Evolutionary conservation across 2,888 invertebrate genomes (phyloP).

Genomic region (Criorhina ranunculi): DNA sequence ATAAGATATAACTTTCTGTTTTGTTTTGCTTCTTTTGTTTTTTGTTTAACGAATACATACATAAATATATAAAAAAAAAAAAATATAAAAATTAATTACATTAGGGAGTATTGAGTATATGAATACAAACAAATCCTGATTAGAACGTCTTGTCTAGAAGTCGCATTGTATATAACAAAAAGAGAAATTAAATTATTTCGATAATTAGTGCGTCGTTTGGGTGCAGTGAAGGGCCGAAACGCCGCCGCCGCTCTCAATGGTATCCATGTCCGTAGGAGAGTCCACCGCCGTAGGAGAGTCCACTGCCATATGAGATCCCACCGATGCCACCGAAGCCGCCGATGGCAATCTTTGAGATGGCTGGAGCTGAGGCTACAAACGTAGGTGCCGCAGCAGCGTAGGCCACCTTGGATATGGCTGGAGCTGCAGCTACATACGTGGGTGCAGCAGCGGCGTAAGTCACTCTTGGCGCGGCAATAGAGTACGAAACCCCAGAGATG

Average conservation of each 20-base stretch:
- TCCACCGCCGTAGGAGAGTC: constrained; percentile 73
- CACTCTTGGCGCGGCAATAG: constrained; percentile 76
- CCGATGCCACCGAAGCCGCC: too few species aligned
- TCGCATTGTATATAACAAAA: constrained; percentile 37
- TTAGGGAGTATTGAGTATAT: constrained; percentile 49
- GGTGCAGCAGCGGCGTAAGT: constrained; percentile 79
- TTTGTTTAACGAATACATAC: constrained; percentile 66
- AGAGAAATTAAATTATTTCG: constrained; percentile 38
- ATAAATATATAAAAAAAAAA: constrained; percentile 65
- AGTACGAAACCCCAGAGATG: constrained; percentile 69
- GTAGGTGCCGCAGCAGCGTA: constrained; percentile 79
- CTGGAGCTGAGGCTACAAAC: constrained; percentile 54
- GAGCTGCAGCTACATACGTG: constrained; percentile 77
- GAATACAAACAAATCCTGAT: constrained; percentile 49
- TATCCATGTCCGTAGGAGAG: constrained; percentile 79
- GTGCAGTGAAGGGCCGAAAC: constrained; percentile 16
- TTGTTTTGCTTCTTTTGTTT: constrained; percentile 64
- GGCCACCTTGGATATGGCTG: constrained; percentile 80
- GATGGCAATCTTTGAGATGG: constrained; percentile 72
- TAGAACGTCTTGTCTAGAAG: constrained; percentile 36
- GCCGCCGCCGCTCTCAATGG: constrained; percentile 75
- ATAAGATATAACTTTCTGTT: constrained; percentile 65
- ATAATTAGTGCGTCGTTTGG: constrained; percentile 37
- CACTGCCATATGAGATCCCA: constrained; percentile 78
- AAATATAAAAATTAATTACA: constrained; percentile 63